phyloP scores from a whole-genome alignment of 2,888 invertebrate species.

The Pachliopta kotzebuea region DNA sequence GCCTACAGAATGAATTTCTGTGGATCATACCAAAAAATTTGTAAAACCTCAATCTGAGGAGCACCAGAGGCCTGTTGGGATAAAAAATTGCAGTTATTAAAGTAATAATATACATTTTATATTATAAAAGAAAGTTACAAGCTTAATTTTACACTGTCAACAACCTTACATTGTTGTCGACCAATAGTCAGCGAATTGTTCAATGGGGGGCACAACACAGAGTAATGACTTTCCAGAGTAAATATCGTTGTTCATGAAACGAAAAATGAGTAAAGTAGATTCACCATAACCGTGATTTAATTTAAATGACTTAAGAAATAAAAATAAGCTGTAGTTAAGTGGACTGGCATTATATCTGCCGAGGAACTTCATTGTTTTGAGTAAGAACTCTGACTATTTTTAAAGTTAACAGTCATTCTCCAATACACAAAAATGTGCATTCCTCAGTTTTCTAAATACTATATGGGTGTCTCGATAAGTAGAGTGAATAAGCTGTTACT shows the following conservation, averaged over 20 bases:
- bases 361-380: too few relatives aligned
- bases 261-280: too few relatives aligned
- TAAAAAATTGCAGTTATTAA: background rate
- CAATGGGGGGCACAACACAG: constrained; percentile 20
- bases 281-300: background rate
- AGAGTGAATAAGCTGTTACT: too few relatives aligned
- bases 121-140: background rate
- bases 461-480: too few relatives aligned
- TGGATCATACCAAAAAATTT: too few relatives aligned
- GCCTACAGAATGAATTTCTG: too few relatives aligned
- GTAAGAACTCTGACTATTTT: too few relatives aligned
- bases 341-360: too few relatives aligned
- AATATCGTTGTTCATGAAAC: background rate
- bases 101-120: background rate
- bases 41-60: background rate
- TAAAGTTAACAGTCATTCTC: too few relatives aligned
- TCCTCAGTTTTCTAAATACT: too few relatives aligned
- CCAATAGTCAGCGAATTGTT: constrained; percentile 22
- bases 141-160: constrained; percentile 6
- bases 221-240: constrained; percentile 9
- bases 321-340: too few relatives aligned
- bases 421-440: too few relatives aligned
- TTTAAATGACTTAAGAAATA: background rate
- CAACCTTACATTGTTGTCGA: constrained; percentile 7
- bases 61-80: background rate